Evolutionary conservation across 1,140 invertebrate genomes (phyloP).

Genomic region (Aethina tumida): DNA sequence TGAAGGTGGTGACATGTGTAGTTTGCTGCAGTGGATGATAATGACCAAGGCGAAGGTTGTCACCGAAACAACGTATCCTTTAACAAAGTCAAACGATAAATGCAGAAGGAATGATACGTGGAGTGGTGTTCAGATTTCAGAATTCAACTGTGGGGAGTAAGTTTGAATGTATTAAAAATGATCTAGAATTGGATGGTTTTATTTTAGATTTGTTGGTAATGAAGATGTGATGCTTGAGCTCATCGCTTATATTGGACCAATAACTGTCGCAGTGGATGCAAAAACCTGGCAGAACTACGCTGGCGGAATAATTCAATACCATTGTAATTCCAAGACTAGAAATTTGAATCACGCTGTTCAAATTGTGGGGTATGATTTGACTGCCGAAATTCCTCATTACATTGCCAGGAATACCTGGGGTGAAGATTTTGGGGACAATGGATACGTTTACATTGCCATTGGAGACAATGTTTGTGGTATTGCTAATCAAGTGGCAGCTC

Average conservation of each 20-base stretch:
- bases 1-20: constrained; percentile 70
- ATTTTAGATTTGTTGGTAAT: constrained; percentile 48
- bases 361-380: constrained; percentile 74
- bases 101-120: constrained; percentile 39
- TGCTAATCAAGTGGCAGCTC: constrained; percentile 40
- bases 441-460: constrained; percentile 69
- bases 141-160: constrained; percentile 43
- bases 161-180: constrained; percentile 12
- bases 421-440: constrained; percentile 58
- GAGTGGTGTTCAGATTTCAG: constrained; percentile 29
- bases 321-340: constrained; percentile 53
- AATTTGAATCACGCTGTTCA: constrained; percentile 77
- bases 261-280: constrained; percentile 73
- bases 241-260: constrained; percentile 61
- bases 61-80: constrained; percentile 54
- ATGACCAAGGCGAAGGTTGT: constrained; percentile 46
- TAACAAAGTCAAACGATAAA: constrained; percentile 44
- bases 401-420: constrained; percentile 86
- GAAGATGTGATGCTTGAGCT: constrained; percentile 57
- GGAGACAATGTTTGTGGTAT: constrained; percentile 71
- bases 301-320: constrained; percentile 74
- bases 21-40: constrained; percentile 62
- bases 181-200: constrained; percentile 9
- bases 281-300: constrained; percentile 81
- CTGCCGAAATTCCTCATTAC: constrained; percentile 64